phyloP scores from a whole-genome alignment of 2,888 invertebrate species.

The Drosophila emarginata region DNA sequence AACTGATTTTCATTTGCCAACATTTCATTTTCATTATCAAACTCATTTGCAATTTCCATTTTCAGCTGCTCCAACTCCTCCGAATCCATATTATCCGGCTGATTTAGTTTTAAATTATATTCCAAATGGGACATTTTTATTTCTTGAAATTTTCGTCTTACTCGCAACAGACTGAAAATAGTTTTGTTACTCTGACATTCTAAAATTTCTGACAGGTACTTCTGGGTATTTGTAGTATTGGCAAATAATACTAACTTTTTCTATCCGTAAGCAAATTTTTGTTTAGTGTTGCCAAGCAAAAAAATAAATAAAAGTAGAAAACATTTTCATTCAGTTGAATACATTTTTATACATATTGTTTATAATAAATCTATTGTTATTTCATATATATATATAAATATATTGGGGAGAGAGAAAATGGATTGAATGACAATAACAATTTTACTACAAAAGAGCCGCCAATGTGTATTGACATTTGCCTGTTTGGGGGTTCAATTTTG shows the following conservation, averaged over 20 bases:
- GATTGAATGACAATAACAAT: slow-evolving; percentile 62
- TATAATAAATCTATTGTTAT: slow-evolving; percentile 76
- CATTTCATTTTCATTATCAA: no score
- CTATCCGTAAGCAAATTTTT: background rate
- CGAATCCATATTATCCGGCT: no score
- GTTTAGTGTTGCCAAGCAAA: background rate
- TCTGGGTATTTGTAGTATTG: background rate
- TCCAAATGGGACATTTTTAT: no score
- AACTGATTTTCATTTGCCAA: no score
- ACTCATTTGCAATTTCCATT: no score
- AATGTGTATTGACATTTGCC: slow-evolving; percentile 51
- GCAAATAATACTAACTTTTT: background rate
- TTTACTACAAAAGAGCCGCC: slow-evolving; percentile 53
- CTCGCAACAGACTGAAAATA: background rate
- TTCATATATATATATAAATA: slow-evolving; percentile 30
- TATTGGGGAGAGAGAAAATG: slow-evolving; percentile 43
- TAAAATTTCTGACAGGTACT: no score
- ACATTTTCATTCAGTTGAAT: slow-evolving; percentile 66
- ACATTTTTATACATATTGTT: slow-evolving; percentile 67
- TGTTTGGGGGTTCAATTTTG: no score
- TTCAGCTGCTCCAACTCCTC: no score
- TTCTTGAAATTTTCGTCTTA: background rate
- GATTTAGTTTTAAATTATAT: no score
- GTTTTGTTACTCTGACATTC: background rate
- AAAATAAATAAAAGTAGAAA: slow-evolving; percentile 36